These are phyloP conservation scores for Lepidocyrtoides sp. DNA, from an alignment of 2,888 invertebrate genomes.

Conservation along the genomic window DNA sequence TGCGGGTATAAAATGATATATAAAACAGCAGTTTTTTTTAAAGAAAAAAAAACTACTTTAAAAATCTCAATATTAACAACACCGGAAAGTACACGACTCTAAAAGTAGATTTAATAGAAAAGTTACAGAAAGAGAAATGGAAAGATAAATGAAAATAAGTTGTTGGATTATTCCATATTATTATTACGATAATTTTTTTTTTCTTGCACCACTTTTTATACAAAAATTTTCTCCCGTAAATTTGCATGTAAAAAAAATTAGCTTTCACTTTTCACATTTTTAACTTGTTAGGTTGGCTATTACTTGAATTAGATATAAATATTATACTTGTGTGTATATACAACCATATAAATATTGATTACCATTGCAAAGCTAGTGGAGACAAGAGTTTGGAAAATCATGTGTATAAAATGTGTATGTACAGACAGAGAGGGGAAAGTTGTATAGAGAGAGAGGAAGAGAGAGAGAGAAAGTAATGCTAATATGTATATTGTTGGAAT, in stretches of 20 bases:
- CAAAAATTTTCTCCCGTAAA: background rate
- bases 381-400: background rate
- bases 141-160: background rate
- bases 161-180: background rate
- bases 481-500: slow-evolving; percentile 34
- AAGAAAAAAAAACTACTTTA: background rate
- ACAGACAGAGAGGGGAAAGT: background rate
- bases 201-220: background rate
- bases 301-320: background rate
- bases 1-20: slow-evolving; percentile 75
- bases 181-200: background rate
- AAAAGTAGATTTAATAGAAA: background rate
- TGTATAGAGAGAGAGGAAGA: background rate
- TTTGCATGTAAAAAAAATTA: too few species aligned
- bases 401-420: background rate
- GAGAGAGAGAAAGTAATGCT: background rate
- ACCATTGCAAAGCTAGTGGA: slow-evolving; percentile 27
- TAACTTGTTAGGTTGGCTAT: too few species aligned
- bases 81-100: slow-evolving; percentile 23
- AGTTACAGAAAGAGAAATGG: background rate
- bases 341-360: slow-evolving; percentile 40
- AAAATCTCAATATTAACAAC: slow-evolving; percentile 68
- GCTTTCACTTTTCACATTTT: too few species aligned
- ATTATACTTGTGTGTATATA: background rate
- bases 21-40: slow-evolving; percentile 15